Evolutionary conservation across 1,140 invertebrate species (phyloP), one percentile per base, ranked within the genome.

Genomic region (Brachionus sp.): DNA sequence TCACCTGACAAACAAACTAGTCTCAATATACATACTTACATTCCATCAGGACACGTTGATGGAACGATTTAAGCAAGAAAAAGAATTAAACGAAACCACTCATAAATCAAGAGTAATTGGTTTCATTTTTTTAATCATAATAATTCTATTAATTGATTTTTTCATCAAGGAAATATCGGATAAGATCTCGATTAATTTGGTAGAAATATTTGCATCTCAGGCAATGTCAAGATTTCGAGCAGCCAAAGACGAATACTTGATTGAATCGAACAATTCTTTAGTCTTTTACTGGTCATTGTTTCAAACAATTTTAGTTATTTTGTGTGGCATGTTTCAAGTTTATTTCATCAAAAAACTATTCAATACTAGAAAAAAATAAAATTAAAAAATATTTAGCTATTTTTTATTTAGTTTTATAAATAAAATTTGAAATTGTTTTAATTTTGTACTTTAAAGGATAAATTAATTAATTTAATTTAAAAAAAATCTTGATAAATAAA

Each of bases 271-370:
- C 39, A 80, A 80, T 66, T 57, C 46, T 0, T 16, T 80, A 6
- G 77, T 80, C 42, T 62, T 80, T 25, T 80, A 80, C 13, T 80
- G 77, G 77, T 80, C 77, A 9, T 13, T 80, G 0, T 80, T 80
- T 80, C 77, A 80, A 80, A 80, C 50, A 12, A 19, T 80, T 42
- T 62, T 80, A 5, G 16, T 80, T 19, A 62, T 80, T 42, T 10
- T 80, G 3, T 80, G 77, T 37, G 77, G 77, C 7, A 23, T 25
- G 2, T 62, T 80, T 62, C 77, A 80, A 62, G 77, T 42, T 66
- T 80, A 80, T 80, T 80, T 80, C 42, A 66, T 80, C 12, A 57
- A 62, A 62, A 57, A 66, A 39, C 23, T 80, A 33, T 80, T 80
- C 77, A 80, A 50, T 25, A 13, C 70, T n/a, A n/a, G 19, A 46